Base-by-base conservation (phyloP, 2,113 vertebrate genomes). In the Microcebus murinus region DNA sequence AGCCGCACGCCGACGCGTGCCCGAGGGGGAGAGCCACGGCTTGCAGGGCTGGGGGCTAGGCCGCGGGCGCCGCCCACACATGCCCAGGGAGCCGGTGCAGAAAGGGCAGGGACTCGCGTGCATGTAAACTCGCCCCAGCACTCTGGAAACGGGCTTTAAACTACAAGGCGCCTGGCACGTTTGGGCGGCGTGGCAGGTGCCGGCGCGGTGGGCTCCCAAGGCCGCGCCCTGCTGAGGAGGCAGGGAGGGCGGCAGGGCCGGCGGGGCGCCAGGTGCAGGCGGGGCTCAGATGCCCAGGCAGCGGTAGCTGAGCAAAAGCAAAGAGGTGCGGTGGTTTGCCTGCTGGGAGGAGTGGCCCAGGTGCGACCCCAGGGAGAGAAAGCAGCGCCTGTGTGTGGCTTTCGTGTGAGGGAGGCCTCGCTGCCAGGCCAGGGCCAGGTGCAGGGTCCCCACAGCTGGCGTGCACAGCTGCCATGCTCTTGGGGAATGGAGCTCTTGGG, bases 11-110 rank as follows among this genome's bases (percentile, higher is more conserved):
- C 61, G 1, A 14, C 25, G 59, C 10, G 23, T 12, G 45, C 25
- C 52, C 10, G 3, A 42, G 36, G 48, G 76, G 63, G 61, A 63
- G 27, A 31, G 50, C 73, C 39, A 17, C 6, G 13, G 7, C 48
- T 10, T 29, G 31, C 15, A 34, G 10, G 79, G 39, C 29, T 9
- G 45, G 42, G 7, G 45, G 45, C 45, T 45, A 1, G 45, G 45
- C 7, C 45, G 8, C 7, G 1, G n/a, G 6, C 39, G 10, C 27
- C 67, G 48, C 13, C 20, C 7, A 42, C 13, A 7, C 0, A 3
- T 18, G 18, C 81, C 48, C 57, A 29, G 45, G 59, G 29, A 81
- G n/a, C 57, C n/a, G 9, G 27, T 34, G 29, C 21, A 34, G 48
- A 61, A 31, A 10, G 1, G 9, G 25, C 59, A 20, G 85, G 57